These are phyloP conservation scores for Sarcophaga variegata DNA, from an alignment of 2,888 invertebrate species.

Conservation along the genomic window DNA sequence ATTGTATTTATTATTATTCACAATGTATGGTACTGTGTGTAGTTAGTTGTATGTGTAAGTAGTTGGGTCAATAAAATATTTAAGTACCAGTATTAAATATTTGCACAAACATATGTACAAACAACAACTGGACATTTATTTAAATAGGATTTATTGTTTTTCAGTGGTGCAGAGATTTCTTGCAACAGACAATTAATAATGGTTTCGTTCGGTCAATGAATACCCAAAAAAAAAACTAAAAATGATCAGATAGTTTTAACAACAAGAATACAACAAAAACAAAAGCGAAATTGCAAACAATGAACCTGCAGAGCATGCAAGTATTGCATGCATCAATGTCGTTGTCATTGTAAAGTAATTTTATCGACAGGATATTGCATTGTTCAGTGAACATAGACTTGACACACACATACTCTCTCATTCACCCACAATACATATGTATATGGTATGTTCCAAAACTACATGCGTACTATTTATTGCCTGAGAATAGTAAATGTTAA, in stretches of 20 bases:
- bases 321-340: conserved; percentile 48
- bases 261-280: conserved; percentile 20
- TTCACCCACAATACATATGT: background rate
- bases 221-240: conserved; percentile 20
- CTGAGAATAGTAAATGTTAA: conserved; percentile 38
- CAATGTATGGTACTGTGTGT: no score
- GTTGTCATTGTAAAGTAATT: conserved; percentile 31
- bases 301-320: conserved; percentile 5
- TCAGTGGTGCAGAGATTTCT: conserved; percentile 51
- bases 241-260: conserved; percentile 4
- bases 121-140: background rate
- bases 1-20: no score
- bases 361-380: conserved; percentile 64
- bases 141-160: conserved; percentile 36
- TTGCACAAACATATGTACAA: no score
- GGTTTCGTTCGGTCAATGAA: conserved; percentile 39
- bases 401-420: background rate
- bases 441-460: conserved; percentile 12
- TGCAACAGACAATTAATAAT: conserved; percentile 61
- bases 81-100: background rate
- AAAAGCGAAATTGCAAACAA: conserved; percentile 44
- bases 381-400: conserved; percentile 54
- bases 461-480: conserved; percentile 47
- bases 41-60: no score
- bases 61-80: background rate